Percentiles rank a stretch among this genome's conserved stretches.
phyloP scores from a whole-genome alignment of 2,797 vertebrate species.

The Epinephelus awoara region DNA sequence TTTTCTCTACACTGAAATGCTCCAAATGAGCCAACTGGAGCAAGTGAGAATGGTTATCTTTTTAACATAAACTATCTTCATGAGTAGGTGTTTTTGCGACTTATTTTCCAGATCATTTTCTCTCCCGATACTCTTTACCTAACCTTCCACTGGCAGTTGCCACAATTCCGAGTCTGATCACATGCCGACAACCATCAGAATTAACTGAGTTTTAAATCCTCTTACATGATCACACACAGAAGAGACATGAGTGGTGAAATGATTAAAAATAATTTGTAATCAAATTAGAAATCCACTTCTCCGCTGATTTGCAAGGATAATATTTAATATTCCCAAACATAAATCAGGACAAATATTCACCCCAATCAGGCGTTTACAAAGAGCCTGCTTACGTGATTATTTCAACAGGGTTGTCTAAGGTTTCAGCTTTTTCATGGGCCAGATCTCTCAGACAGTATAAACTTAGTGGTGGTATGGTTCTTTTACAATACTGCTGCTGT shows the following conservation, averaged over 20 bases:
- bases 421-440: background rate
- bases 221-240: background rate
- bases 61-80: background rate
- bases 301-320: background rate
- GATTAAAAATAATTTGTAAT: background rate
- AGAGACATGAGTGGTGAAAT: background rate
- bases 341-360: slow-evolving; percentile 7
- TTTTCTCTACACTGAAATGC: background rate
- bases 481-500: slow-evolving; percentile 2
- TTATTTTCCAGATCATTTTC: background rate
- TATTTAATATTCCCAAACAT: background rate
- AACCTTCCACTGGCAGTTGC: background rate
- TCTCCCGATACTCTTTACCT: background rate
- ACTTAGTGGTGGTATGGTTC: background rate
- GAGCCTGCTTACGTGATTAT: background rate
- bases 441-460: background rate
- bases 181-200: background rate
- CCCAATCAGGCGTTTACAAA: background rate
- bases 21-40: background rate
- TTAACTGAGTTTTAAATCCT: background rate
- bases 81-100: background rate
- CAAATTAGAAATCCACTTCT: background rate
- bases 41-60: background rate
- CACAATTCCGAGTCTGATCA: background rate
- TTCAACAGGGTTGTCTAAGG: too few species aligned